Percentiles rank a stretch among this genome's conserved stretches.
Conservation (phyloP, 2,888 invertebrate genomes). For the Alitta virens region DNA sequence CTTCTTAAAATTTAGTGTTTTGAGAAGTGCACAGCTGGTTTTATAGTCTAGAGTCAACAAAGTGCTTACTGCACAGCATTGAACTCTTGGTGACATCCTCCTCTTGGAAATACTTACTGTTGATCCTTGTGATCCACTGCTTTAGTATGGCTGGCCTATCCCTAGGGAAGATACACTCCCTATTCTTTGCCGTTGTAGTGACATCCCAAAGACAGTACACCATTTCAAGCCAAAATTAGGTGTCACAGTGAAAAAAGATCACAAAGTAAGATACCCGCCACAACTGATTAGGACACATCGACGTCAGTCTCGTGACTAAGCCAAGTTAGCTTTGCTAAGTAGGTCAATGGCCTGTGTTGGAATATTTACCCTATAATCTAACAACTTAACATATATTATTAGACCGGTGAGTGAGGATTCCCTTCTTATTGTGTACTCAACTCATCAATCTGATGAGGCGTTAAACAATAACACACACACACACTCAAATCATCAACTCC, state of each 20-base stretch:
- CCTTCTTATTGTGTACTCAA: too few species aligned
- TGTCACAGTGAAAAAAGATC: neutral
- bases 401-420: too few species aligned
- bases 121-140: neutral
- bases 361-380: neutral
- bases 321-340: neutral
- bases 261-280: neutral
- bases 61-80: neutral
- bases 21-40: neutral
- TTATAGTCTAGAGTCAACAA: neutral
- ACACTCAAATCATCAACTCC: too few species aligned
- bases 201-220: neutral
- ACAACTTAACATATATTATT: too few species aligned
- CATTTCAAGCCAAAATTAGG: neutral
- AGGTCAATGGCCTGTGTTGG: neutral
- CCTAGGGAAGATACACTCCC: neutral
- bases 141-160: neutral
- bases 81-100: neutral
- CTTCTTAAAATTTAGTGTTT: neutral
- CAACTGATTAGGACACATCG: neutral
- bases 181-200: neutral
- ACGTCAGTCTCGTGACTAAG: neutral
- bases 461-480: too few species aligned
- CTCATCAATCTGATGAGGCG: too few species aligned
- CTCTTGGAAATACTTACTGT: neutral